Conservation (phyloP, 2,797 vertebrate species). For the Xiphorhynchus erythropygius region DNA sequence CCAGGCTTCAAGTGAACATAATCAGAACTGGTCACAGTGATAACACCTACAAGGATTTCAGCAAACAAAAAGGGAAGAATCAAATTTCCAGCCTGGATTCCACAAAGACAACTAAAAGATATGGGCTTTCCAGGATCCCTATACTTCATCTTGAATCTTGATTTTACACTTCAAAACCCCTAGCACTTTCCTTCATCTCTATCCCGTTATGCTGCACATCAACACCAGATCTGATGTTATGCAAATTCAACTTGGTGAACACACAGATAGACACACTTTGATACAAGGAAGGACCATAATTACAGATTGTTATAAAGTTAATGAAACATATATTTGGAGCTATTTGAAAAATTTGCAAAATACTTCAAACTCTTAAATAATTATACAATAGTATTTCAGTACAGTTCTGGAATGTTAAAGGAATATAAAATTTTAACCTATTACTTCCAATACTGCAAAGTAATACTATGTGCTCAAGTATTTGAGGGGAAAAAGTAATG, state of each 20-base stretch:
- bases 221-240: background rate
- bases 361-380: background rate
- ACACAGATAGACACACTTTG: background rate
- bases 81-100: background rate
- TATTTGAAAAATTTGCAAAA: background rate
- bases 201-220: background rate
- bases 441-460: background rate
- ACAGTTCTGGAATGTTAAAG: background rate
- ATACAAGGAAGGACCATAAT: background rate
- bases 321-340: background rate
- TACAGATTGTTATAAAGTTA: background rate
- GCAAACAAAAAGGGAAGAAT: background rate
- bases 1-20: background rate
- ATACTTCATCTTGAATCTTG: background rate
- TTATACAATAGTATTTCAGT: background rate
- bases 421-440: background rate
- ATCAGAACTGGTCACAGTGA: background rate
- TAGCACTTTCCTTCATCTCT: background rate
- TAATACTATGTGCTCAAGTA: background rate
- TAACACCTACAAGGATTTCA: background rate
- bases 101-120: background rate
- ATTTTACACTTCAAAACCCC: background rate
- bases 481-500: background rate
- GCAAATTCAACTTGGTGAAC: background rate
- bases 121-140: background rate